These are phyloP conservation scores for Tupaia chinensis DNA, from an alignment of 2,113 vertebrate species.

Conservation along the genomic window DNA sequence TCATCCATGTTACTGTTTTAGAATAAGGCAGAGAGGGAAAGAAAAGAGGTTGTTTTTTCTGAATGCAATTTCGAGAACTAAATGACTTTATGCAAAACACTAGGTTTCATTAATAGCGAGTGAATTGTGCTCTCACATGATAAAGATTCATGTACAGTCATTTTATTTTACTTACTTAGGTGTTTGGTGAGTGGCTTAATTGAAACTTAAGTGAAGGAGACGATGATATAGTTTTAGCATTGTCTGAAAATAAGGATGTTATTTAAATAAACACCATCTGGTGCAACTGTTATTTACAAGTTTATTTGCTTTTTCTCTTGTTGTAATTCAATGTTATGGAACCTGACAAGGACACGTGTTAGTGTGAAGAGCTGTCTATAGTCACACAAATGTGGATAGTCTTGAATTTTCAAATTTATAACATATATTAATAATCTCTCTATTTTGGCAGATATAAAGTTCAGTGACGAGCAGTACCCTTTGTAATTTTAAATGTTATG, in stretches of 20 bases:
- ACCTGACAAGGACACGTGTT: background rate
- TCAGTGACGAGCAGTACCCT: background rate
- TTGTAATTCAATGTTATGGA: background rate
- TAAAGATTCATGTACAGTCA: background rate
- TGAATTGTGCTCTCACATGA: background rate
- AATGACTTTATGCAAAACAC: background rate
- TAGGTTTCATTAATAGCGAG: background rate
- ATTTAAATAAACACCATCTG: conserved; percentile 55
- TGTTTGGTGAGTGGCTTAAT: conserved; percentile 30
- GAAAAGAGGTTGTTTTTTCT: conserved; percentile 29
- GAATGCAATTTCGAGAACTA: conserved; percentile 3
- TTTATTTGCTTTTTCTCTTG: conserved; percentile 10
- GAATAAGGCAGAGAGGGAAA: background rate
- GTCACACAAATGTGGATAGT: background rate
- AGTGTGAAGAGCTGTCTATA: background rate
- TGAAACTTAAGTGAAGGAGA: conserved; percentile 55
- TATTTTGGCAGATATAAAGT: background rate
- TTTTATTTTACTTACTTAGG: background rate
- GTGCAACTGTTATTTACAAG: conserved; percentile 17
- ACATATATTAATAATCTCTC: background rate
- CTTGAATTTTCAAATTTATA: background rate
- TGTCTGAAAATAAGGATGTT: conserved; percentile 35
- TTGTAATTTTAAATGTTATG: conserved; percentile 21
- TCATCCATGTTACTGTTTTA: background rate
- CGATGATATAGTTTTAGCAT: background rate